Conservation (phyloP, 2,797 vertebrate species). For the Vultur gryphus region DNA sequence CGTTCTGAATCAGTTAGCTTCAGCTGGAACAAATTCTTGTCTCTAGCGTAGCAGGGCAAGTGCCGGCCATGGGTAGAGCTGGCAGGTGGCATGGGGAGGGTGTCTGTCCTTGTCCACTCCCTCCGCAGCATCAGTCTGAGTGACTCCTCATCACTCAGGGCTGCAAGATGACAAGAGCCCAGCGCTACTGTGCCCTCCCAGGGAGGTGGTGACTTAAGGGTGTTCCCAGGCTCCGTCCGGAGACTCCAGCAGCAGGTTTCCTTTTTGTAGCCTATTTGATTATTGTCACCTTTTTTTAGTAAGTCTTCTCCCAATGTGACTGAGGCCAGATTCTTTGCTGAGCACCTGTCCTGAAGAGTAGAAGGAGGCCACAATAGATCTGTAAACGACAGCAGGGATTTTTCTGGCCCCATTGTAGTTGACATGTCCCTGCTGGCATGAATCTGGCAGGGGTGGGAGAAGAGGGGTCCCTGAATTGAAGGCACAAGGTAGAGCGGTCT, state of each 20-base stretch:
- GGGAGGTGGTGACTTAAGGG: neutral
- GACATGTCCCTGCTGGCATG: neutral
- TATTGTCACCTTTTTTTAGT: neutral
- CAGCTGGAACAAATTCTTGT: neutral
- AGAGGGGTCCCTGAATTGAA: neutral
- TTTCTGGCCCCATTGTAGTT: neutral
- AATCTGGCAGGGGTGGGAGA: neutral
- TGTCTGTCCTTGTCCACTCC: neutral
- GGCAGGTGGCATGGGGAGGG: neutral
- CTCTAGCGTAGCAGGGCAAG: neutral
- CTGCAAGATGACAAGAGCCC: rapidly evolving
- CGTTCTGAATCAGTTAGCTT: neutral
- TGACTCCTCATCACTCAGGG: neutral
- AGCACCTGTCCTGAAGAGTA: neutral
- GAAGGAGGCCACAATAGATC: neutral
- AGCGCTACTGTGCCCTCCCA: neutral
- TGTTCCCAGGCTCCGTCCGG: neutral
- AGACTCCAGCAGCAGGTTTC: neutral
- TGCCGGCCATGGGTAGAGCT: neutral
- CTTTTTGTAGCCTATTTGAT: neutral
- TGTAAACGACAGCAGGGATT: neutral
- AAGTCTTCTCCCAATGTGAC: neutral
- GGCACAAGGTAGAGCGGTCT: neutral
- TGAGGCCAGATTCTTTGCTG: neutral
- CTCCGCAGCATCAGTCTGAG: neutral